Conservation (phyloP, 2,797 vertebrate species). For the Amblyraja radiata region DNA sequence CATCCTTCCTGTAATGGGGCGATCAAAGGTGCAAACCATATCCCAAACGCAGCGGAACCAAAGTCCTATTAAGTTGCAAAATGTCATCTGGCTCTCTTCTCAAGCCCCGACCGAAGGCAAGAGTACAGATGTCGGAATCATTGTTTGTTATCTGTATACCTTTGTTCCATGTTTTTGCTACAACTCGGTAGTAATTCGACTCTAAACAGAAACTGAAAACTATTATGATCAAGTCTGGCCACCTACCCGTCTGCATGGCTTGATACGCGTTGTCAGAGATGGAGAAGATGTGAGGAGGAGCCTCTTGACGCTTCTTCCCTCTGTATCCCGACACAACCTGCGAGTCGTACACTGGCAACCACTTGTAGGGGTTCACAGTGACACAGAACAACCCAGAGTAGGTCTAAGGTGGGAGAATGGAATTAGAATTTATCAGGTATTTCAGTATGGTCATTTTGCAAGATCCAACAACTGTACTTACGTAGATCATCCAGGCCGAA, state of each 20-base stretch:
- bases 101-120: no score
- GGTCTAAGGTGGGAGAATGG: constrained; percentile 57
- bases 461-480: constrained; percentile 47
- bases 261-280: constrained; percentile 90
- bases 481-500: constrained; percentile 76
- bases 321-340: constrained; percentile 69
- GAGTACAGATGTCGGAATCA: no score
- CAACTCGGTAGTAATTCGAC: background rate
- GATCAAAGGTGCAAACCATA: no score
- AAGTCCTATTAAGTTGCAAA: no score
- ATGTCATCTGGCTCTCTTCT: no score
- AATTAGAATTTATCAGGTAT: background rate
- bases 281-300: constrained; percentile 88
- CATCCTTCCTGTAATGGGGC: no score
- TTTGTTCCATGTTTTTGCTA: background rate
- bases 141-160: background rate
- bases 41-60: no score
- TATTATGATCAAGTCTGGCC: background rate
- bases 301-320: constrained; percentile 83
- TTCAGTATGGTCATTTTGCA: background rate
- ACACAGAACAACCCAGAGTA: constrained; percentile 84
- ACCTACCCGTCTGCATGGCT: constrained; percentile 79
- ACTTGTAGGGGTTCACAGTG: constrained; percentile 85
- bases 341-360: constrained; percentile 78
- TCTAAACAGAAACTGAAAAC: no score